Evolutionary conservation across 2,113 vertebrate species (phyloP).

Genomic region (Sigmodon hispidus): DNA sequence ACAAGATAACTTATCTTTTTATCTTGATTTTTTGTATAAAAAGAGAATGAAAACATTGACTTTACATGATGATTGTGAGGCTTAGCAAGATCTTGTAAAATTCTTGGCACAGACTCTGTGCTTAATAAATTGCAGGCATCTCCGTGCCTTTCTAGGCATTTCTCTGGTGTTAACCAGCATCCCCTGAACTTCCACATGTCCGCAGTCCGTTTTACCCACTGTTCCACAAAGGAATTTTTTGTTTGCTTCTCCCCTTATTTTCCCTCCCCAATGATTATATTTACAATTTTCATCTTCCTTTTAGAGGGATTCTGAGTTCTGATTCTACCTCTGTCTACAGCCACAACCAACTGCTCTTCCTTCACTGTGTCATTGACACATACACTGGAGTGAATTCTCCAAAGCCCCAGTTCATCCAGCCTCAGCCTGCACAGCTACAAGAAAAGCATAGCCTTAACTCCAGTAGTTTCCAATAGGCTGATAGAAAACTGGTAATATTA

Average conservation of each 20-base stretch:
- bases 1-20: background rate
- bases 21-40: constrained; percentile 39
- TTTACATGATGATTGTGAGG: background rate
- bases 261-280: background rate
- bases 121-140: background rate
- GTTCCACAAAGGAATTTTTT: background rate
- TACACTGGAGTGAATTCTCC: background rate
- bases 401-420: background rate
- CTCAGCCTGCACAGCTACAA: too few species aligned
- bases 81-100: constrained; percentile 28
- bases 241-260: background rate
- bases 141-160: background rate
- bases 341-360: fast-evolving
- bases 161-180: background rate
- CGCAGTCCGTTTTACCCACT: background rate
- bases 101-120: background rate
- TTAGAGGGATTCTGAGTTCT: background rate
- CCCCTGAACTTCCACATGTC: background rate
- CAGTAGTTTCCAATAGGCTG: too few species aligned
- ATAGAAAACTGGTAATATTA: background rate
- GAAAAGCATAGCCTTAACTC: background rate
- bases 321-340: background rate
- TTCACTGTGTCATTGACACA: fast-evolving
- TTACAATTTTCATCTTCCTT: background rate
- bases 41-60: background rate